Conservation (phyloP, 2,797 vertebrate species). For the Brotula barbata region DNA sequence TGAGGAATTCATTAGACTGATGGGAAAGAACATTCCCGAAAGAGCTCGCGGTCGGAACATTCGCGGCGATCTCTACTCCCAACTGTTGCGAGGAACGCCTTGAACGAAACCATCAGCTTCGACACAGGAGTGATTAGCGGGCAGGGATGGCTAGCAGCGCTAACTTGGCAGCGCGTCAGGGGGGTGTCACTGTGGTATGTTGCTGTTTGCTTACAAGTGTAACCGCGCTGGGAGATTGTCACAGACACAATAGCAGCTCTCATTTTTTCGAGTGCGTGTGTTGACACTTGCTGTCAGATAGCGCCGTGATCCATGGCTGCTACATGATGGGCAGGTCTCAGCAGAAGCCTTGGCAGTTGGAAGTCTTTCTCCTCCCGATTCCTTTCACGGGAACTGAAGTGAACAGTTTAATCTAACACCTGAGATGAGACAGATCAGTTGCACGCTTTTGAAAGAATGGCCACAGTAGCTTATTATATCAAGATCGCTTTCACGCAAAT, state of each 20-base stretch:
- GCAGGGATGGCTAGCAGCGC: slow-evolving; percentile 44
- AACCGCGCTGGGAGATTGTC: slow-evolving; percentile 65
- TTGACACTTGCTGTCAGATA: slow-evolving; percentile 55
- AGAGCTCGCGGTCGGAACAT: slow-evolving; percentile 18
- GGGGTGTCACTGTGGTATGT: slow-evolving; percentile 68
- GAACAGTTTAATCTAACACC: neutral
- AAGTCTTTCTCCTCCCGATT: slow-evolving; percentile 5
- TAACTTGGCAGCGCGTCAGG: slow-evolving; percentile 53
- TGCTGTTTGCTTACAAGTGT: slow-evolving; percentile 67
- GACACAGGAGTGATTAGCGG: slow-evolving; percentile 31
- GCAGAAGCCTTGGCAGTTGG: slow-evolving; percentile 56
- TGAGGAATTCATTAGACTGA: slow-evolving; percentile 12
- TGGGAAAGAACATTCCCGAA: slow-evolving; percentile 16
- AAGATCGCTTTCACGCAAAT: too few relatives aligned
- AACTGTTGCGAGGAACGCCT: slow-evolving; percentile 8
- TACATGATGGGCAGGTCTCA: slow-evolving; percentile 56
- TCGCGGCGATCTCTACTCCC: too few relatives aligned
- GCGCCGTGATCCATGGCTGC: slow-evolving; percentile 46
- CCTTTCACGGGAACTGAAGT: slow-evolving; percentile 10
- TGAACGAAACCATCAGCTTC: neutral
- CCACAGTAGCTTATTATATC: too few relatives aligned
- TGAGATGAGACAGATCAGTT: neutral
- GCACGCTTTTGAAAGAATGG: too few relatives aligned
- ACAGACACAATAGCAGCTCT: slow-evolving; percentile 71
- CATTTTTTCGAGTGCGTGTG: slow-evolving; percentile 54